Evolutionary conservation across 2,888 invertebrate species (phyloP), one percentile per base, ranked within the genome.

Genomic region (Xestia ashworthii): DNA sequence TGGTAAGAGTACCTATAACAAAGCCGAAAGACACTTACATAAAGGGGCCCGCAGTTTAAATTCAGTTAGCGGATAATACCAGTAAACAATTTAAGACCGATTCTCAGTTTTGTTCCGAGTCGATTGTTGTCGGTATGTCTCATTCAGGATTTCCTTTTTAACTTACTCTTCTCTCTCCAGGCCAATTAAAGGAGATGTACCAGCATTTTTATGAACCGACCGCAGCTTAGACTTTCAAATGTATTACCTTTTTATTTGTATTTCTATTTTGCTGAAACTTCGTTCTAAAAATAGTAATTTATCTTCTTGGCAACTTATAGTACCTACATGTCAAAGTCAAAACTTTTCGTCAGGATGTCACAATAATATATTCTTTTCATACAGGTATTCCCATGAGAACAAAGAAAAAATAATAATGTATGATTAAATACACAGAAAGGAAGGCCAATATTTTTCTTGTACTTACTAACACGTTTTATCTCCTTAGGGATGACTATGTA

Each of bases 401-500:
- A 46, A 71, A 53, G 48, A 58, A 71, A 68, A 58, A 71, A 80
- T 66, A 58, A 81, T 77, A 74, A 77, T 70, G 58, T 83, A 60
- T 46, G 69, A 62, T 77, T 84, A 71, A 74, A 71, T 62, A 81
- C 55, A 81, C 48, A 58, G 25, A 76, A 58, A 82, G 12, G 53
- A 73, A 71, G 38, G 71, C 65, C 78, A 62, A 83, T 76, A 76
- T 78, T 60, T 74, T 67, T 67, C 62, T 62, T 69, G 46, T 66
- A 65, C 48, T 50, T 65, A 65, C 48, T 50, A 64, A 73, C 69
- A 73, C 72, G 58, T 73, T 76, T 60, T 73, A 71, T 77, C 48
- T 85, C 78, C 78, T 66, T 60, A 25, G 83, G 71, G 83, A 85
- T 71, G 62, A 60, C 65, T 75, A 72, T 53, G 60, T 83, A 83